Evolutionary conservation across 2,113 vertebrate species (phyloP).

Genomic region (Bucco capensis): DNA sequence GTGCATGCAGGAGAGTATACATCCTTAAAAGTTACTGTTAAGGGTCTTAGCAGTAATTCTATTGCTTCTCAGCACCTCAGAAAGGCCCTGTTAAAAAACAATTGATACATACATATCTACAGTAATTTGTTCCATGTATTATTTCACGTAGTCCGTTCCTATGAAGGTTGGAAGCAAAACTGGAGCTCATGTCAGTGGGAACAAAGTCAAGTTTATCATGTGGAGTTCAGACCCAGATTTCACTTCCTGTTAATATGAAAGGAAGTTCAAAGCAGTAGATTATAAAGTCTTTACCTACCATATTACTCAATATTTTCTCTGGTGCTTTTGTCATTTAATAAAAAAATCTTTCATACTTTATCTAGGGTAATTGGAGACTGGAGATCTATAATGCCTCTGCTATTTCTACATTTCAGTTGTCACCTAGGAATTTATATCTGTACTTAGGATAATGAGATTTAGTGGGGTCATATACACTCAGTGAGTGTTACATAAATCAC

Average conservation of each 20-base stretch:
- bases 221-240: neutral
- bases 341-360: conserved; percentile 33
- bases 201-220: neutral
- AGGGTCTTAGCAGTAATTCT: neutral
- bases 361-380: conserved; percentile 33
- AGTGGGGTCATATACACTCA: conserved; percentile 31
- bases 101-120: conserved; percentile 17
- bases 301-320: neutral
- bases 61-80: neutral
- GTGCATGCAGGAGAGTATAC: neutral
- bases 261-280: conserved; percentile 33
- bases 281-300: conserved; percentile 35
- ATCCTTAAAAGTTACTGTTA: neutral
- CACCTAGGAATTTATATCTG: conserved; percentile 57
- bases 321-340: conserved; percentile 11
- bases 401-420: conserved; percentile 47
- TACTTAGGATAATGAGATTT: conserved; percentile 61
- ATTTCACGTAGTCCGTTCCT: neutral
- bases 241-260: conserved; percentile 16
- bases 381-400: conserved; percentile 35
- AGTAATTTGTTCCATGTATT: conserved; percentile 45
- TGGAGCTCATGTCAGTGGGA: neutral
- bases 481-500: conserved; percentile 49
- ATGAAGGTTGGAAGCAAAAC: conserved; percentile 2
- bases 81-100: neutral